Percentiles rank a stretch among this genome's conserved stretches.
Conservation (phyloP, 2,888 invertebrate genomes). For the Plemyria rubiginata region DNA sequence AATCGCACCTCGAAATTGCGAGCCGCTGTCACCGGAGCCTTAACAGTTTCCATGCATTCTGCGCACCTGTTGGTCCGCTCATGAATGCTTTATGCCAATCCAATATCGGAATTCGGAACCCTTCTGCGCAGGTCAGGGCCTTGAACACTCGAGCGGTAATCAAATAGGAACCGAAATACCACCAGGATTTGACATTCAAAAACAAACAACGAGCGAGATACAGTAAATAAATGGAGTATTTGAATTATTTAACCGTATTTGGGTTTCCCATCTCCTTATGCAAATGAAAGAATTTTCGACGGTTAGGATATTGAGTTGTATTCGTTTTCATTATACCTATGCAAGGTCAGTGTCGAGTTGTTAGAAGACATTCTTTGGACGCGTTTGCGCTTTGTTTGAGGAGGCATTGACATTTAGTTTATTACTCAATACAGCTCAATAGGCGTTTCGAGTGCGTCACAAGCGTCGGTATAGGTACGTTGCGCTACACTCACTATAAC, state of each 20-base stretch:
- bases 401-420: constrained; percentile 22
- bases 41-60: too few species aligned
- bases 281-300: constrained; percentile 31
- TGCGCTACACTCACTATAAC: constrained; percentile 3
- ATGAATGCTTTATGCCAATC: constrained; percentile 18
- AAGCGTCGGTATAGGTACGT: constrained; percentile 1
- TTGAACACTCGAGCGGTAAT: neutral
- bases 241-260: constrained; percentile 19
- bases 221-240: constrained; percentile 18
- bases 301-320: constrained; percentile 15
- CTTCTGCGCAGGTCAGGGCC: constrained; percentile 11
- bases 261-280: constrained; percentile 32
- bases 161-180: constrained; percentile 4
- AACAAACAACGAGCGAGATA: neutral
- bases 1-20: too few species aligned
- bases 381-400: constrained; percentile 9
- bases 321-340: constrained; percentile 29
- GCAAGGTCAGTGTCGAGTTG: constrained; percentile 27
- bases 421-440: constrained; percentile 2
- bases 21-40: too few species aligned
- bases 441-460: neutral
- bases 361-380: constrained; percentile 8
- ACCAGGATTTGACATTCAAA: neutral
- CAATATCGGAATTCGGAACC: constrained; percentile 13
- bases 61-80: constrained; percentile 22